Evolutionary conservation across 1,140 invertebrate genomes (phyloP).

Genomic region (Heliothis virescens): DNA sequence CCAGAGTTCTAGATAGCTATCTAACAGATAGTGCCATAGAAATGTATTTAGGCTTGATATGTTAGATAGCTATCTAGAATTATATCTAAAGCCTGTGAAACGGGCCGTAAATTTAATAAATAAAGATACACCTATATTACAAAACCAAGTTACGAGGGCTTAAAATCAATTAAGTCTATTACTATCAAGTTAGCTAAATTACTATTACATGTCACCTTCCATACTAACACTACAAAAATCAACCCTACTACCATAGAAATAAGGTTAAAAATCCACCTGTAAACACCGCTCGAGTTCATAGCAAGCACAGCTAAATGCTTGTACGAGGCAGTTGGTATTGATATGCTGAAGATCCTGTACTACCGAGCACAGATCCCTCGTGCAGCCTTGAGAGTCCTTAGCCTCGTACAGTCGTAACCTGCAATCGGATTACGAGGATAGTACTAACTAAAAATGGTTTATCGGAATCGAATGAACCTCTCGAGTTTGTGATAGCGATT

Average conservation of each 20-base stretch:
- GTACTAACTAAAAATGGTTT: background rate
- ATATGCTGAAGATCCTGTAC: constrained; percentile 75
- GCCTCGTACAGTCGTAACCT: constrained; percentile 80
- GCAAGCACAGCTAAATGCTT: constrained; percentile 70
- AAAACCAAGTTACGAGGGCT: too few species aligned
- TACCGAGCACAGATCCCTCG: constrained; percentile 66
- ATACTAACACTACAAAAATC: background rate
- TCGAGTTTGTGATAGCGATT: too few species aligned
- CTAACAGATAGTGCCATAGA: too few species aligned
- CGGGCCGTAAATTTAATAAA: too few species aligned
- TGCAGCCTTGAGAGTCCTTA: constrained; percentile 60
- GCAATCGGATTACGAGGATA: constrained; percentile 54
- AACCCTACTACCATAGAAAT: constrained; percentile 38
- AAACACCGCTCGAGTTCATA: constrained; percentile 73
- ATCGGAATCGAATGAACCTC: background rate
- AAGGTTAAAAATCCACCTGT: constrained; percentile 64
- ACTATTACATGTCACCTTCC: too few species aligned
- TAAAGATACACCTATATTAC: background rate
- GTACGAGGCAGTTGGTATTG: constrained; percentile 76
- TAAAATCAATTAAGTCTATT: too few species aligned
- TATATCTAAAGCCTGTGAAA: too few species aligned
- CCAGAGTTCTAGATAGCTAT: too few species aligned
- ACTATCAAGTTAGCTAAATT: too few species aligned
- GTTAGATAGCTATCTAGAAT: too few species aligned
- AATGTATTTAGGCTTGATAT: too few species aligned